These are phyloP conservation scores for Coranthus polyacanthus DNA, from an alignment of 2,797 vertebrate genomes.

Conservation along the genomic window DNA sequence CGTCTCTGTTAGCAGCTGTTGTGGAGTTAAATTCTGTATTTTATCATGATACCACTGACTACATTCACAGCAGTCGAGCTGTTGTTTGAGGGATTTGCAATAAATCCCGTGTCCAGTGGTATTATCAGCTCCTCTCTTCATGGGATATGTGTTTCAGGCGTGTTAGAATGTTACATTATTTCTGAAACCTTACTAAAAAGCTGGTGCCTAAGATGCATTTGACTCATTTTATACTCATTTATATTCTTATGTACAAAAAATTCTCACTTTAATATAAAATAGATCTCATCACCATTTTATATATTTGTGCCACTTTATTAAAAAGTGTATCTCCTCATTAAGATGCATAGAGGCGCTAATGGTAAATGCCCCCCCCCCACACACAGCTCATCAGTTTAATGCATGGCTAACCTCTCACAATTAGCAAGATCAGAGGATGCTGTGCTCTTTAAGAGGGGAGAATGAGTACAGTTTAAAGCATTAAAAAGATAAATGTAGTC, in stretches of 20 bases:
- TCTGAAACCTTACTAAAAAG: too few species aligned
- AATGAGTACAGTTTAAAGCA: constrained; percentile 4
- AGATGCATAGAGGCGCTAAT: constrained; percentile 61
- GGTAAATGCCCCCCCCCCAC: constrained; percentile 73
- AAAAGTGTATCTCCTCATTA: constrained; percentile 29
- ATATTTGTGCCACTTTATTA: constrained; percentile 30
- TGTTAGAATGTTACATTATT: too few species aligned
- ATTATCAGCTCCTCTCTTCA: too few species aligned
- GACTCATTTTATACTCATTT: not conserved
- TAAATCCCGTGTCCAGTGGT: too few species aligned
- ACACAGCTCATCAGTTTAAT: constrained; percentile 53
- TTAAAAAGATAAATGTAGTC: constrained; percentile 1
- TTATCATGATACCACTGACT: too few species aligned
- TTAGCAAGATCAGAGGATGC: constrained; percentile 26
- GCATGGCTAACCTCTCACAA: constrained; percentile 39
- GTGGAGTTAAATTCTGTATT: too few species aligned
- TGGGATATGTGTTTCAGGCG: too few species aligned
- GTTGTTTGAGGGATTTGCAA: too few species aligned
- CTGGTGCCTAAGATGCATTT: too few species aligned
- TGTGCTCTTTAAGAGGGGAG: constrained; percentile 10
- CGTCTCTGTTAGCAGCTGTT: too few species aligned
- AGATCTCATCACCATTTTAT: too few species aligned
- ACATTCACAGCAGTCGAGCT: too few species aligned
- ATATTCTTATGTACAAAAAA: not conserved
- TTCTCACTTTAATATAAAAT: not conserved